phyloP scores from a whole-genome alignment of 2,113 vertebrate species.

The Ramphastos sulfuratus region DNA sequence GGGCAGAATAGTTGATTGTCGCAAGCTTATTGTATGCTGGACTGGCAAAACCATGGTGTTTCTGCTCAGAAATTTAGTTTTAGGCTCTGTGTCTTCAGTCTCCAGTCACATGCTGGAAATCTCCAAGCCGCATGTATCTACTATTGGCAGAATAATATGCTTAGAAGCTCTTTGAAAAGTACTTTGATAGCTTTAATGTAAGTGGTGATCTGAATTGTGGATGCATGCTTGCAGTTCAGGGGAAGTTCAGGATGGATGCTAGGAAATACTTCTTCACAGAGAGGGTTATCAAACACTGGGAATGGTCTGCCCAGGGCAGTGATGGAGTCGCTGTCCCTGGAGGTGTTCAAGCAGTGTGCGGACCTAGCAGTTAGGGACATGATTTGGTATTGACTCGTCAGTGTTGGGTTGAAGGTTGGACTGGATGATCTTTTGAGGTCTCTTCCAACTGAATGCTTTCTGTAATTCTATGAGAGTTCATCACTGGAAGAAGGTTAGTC shows the following conservation, averaged over 20 bases:
- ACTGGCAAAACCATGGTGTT: not conserved
- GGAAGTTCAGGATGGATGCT: too few species aligned
- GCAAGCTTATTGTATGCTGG: not conserved
- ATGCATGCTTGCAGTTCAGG: not conserved
- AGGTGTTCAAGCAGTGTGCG: too few species aligned
- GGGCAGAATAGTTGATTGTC: not conserved
- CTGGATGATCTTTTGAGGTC: too few species aligned
- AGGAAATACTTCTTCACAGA: too few species aligned
- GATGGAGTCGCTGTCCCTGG: too few species aligned
- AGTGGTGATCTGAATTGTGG: not conserved
- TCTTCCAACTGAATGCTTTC: too few species aligned
- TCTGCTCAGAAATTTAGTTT: not conserved
- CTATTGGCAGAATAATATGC: not conserved
- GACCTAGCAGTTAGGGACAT: too few species aligned
- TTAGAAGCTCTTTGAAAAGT: not conserved
- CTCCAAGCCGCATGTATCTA: not conserved
- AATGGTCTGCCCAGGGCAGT: too few species aligned
- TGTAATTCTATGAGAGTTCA: not conserved
- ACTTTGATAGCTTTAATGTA: not conserved
- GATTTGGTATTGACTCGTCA: too few species aligned
- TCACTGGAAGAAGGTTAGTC: not conserved
- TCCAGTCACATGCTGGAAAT: not conserved
- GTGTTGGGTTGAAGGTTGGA: too few species aligned
- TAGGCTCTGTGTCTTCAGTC: not conserved
- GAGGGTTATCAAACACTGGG: too few species aligned